Evolutionary conservation across 2,113 vertebrate species (phyloP).

Genomic region (Haemorhous mexicanus): DNA sequence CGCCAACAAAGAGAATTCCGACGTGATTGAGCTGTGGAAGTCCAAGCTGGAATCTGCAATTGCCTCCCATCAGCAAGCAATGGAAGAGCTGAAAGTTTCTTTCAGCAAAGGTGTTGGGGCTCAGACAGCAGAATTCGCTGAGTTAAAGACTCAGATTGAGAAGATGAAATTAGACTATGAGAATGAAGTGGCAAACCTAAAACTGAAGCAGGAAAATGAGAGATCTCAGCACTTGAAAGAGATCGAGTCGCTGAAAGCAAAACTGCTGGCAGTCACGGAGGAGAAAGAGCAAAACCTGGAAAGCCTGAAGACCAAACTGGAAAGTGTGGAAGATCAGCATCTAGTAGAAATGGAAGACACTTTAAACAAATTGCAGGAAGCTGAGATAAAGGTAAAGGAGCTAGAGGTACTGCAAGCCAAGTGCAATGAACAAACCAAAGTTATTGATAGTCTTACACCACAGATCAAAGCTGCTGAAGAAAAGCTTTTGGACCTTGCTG

Average conservation of each 20-base stretch:
- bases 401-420: conserved; percentile 80
- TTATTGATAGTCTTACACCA: conserved; percentile 72
- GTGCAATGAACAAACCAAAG: conserved; percentile 74
- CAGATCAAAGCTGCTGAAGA: conserved; percentile 80
- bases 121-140: conserved; percentile 79
- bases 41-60: conserved; percentile 84
- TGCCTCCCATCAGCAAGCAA: conserved; percentile 86
- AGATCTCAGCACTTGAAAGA: conserved; percentile 69
- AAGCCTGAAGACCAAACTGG: conserved; percentile 78
- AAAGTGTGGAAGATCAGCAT: conserved; percentile 90
- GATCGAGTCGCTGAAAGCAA: conserved; percentile 72
- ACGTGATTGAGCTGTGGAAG: conserved; percentile 82
- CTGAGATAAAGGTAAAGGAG: conserved; percentile 89
- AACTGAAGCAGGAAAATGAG: conserved; percentile 73
- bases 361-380: conserved; percentile 88
- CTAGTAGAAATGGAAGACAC: conserved; percentile 97
- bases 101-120: conserved; percentile 81
- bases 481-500: conserved; percentile 79
- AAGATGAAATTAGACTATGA: conserved; percentile 80
- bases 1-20: conserved; percentile 84
- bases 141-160: conserved; percentile 83
- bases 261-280: conserved; percentile 72
- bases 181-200: conserved; percentile 73
- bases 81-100: conserved; percentile 87
- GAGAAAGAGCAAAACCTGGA: conserved; percentile 88